Evolutionary conservation across 1,140 invertebrate species (phyloP), one percentile per base, ranked within the genome.

Genomic region (Pectinophora gossypiella): DNA sequence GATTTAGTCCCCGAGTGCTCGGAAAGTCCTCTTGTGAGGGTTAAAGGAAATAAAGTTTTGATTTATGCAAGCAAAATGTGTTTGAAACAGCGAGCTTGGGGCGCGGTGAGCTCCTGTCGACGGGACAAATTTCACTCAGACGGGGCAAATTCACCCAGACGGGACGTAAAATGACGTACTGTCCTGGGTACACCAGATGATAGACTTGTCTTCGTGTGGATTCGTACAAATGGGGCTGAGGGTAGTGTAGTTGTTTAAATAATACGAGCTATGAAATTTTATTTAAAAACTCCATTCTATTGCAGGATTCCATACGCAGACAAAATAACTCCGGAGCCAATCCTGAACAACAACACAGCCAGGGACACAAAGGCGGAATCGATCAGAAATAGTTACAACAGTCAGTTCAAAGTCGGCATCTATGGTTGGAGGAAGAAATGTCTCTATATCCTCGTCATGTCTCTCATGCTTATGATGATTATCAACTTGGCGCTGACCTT

Each of bases 351-450:
- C 75, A 86, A 83, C 80, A 71, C 69, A 42, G 65, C 68, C 13
- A 67, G 84, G 44, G 83, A 85, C 53, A 87, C 85, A 75, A 88
- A 87, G 60, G 74, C 82, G 19, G 83, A 88, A 59, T 83, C 85
- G 47, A 86, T 85, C 69, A 83, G 83, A 55, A 87, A 83, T 68
- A 87, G 83, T 66, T 87, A 85, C 70, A 88, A 89, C 64, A 90
- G 89, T 66, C 91, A 92, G 72, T 91, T 93, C 71, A 94, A 93
- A 89, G 92, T 98, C 61, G 97, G 97, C 20, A 94, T 99, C 60
- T 98, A 98, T 77, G 97, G 97, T 9, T 99, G 98, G 97, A 90
- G 97, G 51, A 98, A 98, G 79, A 91, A 95, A 88, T 98, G 96
- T 85, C 91, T 99, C 0, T 99, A 98, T 81, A 89, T 91, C 54